Evolutionary conservation across 2,888 invertebrate species (phyloP).

Genomic region (Lithophane ornitopus): DNA sequence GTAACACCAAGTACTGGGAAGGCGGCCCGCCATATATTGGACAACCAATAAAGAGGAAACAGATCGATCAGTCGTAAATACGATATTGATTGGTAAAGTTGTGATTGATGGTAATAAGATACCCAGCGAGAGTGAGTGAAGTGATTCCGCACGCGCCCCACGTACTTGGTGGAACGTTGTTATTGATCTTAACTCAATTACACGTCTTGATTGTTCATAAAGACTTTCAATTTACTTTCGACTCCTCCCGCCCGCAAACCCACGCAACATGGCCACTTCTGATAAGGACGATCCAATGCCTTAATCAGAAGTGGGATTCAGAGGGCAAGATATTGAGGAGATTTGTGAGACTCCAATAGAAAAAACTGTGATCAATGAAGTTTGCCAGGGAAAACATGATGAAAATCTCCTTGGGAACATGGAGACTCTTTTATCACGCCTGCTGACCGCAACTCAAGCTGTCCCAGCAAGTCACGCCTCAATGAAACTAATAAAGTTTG

Average conservation of each 20-base stretch:
- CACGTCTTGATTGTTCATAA: no score
- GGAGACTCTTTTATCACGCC: no score
- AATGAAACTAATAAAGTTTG: no score
- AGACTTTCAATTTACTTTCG: no score
- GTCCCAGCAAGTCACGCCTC: no score
- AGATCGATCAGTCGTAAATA: not conserved
- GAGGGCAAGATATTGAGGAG: no score
- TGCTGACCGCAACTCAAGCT: no score
- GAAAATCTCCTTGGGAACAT: no score
- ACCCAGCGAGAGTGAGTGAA: not conserved
- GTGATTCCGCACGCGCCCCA: not conserved
- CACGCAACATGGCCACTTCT: not conserved
- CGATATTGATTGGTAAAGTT: not conserved
- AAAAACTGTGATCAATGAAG: no score
- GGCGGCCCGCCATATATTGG: not conserved
- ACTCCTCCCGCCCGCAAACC: not conserved
- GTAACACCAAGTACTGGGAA: not conserved
- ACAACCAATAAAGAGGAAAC: not conserved
- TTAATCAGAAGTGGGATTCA: not conserved
- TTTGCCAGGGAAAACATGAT: no score
- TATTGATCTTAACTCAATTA: not conserved
- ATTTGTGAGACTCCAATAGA: no score
- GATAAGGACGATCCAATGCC: not conserved
- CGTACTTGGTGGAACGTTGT: not conserved
- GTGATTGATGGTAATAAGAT: not conserved